A percentile compares a stretch with the other conserved stretches of the same genome.
Evolutionary conservation across 2,797 vertebrate genomes (phyloP).

Genomic region (Falco naumanni): DNA sequence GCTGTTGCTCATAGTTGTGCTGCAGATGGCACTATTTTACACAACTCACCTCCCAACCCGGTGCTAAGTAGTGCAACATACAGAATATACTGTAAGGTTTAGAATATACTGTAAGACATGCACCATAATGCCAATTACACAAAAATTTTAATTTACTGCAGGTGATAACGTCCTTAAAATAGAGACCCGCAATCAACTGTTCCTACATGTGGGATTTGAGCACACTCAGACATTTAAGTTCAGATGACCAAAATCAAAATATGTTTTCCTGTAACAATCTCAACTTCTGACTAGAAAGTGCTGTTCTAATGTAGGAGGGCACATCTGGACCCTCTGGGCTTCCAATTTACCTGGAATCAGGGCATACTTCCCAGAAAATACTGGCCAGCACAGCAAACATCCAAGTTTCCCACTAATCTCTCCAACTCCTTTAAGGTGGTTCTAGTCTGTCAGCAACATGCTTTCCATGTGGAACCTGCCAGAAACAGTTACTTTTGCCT

Average conservation of each 20-base stretch:
- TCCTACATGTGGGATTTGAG: background rate
- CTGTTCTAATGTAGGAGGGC: background rate
- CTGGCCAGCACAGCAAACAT: background rate
- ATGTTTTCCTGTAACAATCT: background rate
- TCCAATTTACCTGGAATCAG: background rate
- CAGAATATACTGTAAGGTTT: background rate
- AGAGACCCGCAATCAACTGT: background rate
- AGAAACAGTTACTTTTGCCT: background rate
- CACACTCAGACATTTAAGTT: background rate
- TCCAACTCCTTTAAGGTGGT: background rate
- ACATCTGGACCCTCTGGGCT: background rate
- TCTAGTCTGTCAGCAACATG: background rate
- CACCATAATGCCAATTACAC: background rate
- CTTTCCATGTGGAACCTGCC: background rate
- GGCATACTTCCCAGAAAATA: background rate
- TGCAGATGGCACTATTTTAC: slow-evolving; percentile 36
- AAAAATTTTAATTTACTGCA: background rate
- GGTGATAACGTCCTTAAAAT: background rate
- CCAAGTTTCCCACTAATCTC: background rate
- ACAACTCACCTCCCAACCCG: background rate
- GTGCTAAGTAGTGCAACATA: background rate
- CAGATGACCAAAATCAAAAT: background rate
- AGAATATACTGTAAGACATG: background rate
- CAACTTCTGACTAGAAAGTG: background rate
- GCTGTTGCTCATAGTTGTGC: background rate